phyloP scores from a whole-genome alignment of 2,888 invertebrate species.

The Mesoligia furuncula region DNA sequence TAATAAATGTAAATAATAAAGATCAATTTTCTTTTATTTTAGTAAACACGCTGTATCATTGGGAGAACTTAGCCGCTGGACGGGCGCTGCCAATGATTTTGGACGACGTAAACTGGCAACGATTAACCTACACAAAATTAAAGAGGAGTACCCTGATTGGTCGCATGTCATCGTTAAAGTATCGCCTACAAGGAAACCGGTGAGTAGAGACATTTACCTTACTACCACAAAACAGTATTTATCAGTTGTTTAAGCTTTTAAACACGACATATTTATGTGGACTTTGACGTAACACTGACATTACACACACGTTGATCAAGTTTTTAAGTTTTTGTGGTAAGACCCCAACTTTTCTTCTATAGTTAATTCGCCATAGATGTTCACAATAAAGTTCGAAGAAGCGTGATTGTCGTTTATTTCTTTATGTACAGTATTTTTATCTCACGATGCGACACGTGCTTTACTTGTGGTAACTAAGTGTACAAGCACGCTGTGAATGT shows the following conservation, averaged over 20 bases:
- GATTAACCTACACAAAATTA: slow-evolving; percentile 92
- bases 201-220: slow-evolving; percentile 75
- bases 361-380: neutral
- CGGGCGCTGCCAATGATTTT: slow-evolving; percentile 77
- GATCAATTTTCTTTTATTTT: slow-evolving; percentile 53
- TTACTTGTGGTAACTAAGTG: too few relatives aligned
- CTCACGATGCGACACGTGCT: too few relatives aligned
- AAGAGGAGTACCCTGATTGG: slow-evolving; percentile 89
- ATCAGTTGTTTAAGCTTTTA: too few relatives aligned
- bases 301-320: too few relatives aligned
- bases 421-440: too few relatives aligned
- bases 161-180: slow-evolving; percentile 94
- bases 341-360: neutral
- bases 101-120: slow-evolving; percentile 87
- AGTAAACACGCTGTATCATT: slow-evolving; percentile 83
- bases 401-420: neutral
- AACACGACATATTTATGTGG: too few relatives aligned
- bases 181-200: slow-evolving; percentile 91
- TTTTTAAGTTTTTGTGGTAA: too few relatives aligned
- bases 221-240: too few relatives aligned
- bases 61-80: slow-evolving; percentile 83
- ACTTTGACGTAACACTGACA: too few relatives aligned
- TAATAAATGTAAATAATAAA: neutral
- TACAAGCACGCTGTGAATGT: too few relatives aligned
- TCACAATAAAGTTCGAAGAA: neutral